Conservation (phyloP, 1,140 invertebrate species). For the Idris sp. region DNA sequence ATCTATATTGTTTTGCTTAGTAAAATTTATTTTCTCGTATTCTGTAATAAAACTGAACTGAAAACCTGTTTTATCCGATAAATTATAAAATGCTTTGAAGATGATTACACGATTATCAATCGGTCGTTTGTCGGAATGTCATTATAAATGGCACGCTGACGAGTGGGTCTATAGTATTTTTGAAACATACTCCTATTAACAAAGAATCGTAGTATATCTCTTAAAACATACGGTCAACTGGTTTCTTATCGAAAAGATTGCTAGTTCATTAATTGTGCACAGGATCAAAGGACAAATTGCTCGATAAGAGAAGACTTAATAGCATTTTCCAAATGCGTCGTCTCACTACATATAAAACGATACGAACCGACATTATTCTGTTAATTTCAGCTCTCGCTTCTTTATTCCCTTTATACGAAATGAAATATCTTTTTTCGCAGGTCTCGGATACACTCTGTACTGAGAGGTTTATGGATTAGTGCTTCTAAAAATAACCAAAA, state of each 20-base stretch:
- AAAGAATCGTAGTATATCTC: slow-evolving; percentile 50
- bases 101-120: slow-evolving; percentile 45
- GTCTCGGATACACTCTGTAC: too few relatives aligned
- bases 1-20: too few relatives aligned
- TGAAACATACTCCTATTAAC: slow-evolving; percentile 37
- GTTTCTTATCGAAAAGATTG: slow-evolving; percentile 61
- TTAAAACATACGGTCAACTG: slow-evolving; percentile 59
- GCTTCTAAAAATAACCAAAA: too few relatives aligned
- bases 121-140: slow-evolving; percentile 52
- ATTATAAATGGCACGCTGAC: slow-evolving; percentile 54
- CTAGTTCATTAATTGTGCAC: slow-evolving; percentile 62
- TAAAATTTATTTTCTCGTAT: too few relatives aligned
- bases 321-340: slow-evolving; percentile 60
- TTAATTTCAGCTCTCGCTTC: slow-evolving; percentile 34
- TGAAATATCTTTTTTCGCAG: slow-evolving; percentile 32
- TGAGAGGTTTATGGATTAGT: too few relatives aligned
- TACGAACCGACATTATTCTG: slow-evolving; percentile 42
- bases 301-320: slow-evolving; percentile 61
- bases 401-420: slow-evolving; percentile 38
- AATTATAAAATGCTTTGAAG: slow-evolving; percentile 27
- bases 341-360: slow-evolving; percentile 25
- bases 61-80: slow-evolving; percentile 34
- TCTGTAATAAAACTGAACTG: slow-evolving; percentile 2
- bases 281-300: slow-evolving; percentile 63
- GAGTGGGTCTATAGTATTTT: slow-evolving; percentile 34